These are phyloP conservation scores for Thalpophila matura DNA, from an alignment of 2,888 invertebrate species.

Conservation along the genomic window DNA sequence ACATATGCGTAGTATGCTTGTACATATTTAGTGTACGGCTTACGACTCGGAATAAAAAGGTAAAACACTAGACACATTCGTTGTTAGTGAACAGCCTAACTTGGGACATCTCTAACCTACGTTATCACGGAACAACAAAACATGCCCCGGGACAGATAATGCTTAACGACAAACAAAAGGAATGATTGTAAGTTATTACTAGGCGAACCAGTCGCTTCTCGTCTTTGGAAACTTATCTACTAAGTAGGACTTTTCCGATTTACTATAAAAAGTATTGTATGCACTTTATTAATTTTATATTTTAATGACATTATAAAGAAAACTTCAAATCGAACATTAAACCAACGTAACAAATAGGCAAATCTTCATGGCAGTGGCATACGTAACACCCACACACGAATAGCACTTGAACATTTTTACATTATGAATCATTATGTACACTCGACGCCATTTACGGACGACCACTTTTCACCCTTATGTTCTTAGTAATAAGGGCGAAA, in stretches of 20 bases:
- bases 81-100: slow-evolving; percentile 88
- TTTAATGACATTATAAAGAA: slow-evolving; percentile 56
- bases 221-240: slow-evolving; percentile 72
- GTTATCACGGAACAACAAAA: slow-evolving; percentile 50
- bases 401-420: slow-evolving; percentile 85
- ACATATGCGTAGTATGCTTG: no score
- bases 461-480: no score
- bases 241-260: slow-evolving; percentile 73
- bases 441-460: no score
- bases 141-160: slow-evolving; percentile 37
- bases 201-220: slow-evolving; percentile 81
- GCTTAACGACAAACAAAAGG: slow-evolving; percentile 49
- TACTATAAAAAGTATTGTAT: slow-evolving; percentile 66
- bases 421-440: slow-evolving; percentile 81
- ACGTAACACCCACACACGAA: slow-evolving; percentile 85
- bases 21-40: slow-evolving; percentile 22
- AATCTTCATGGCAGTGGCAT: slow-evolving; percentile 83
- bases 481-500: no score
- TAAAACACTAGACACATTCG: slow-evolving; percentile 85
- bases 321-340: slow-evolving; percentile 52
- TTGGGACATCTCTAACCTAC: slow-evolving; percentile 75
- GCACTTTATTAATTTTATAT: slow-evolving; percentile 54
- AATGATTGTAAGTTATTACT: slow-evolving; percentile 61
- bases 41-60: slow-evolving; percentile 50
- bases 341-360: slow-evolving; percentile 55